Conservation (phyloP, 2,888 invertebrate species). For the Lasioglossum calceatum region DNA sequence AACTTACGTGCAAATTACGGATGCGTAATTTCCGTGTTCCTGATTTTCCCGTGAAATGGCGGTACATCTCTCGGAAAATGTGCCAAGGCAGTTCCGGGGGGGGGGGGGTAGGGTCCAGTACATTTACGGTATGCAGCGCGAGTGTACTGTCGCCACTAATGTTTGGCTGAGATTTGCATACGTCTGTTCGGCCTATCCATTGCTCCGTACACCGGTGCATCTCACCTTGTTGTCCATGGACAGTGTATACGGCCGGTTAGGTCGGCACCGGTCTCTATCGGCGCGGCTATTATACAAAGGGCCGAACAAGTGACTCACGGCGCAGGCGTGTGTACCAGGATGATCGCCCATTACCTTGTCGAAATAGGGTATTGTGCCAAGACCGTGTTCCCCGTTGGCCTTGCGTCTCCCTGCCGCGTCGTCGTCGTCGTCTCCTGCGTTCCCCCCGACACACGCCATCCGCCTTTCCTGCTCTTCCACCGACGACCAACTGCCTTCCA, state of each 20-base stretch:
- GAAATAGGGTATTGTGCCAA: slow-evolving; percentile 76
- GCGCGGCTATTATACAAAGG: slow-evolving; percentile 57
- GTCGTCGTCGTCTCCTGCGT: background rate
- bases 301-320: slow-evolving; percentile 59
- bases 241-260: slow-evolving; percentile 61
- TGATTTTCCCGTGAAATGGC: background rate
- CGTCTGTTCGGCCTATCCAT: slow-evolving; percentile 80
- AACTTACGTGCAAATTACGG: background rate
- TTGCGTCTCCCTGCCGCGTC: background rate
- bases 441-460: background rate
- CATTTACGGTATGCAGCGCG: slow-evolving; percentile 33
- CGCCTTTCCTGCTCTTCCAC: slow-evolving; percentile 43
- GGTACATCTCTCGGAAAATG: background rate
- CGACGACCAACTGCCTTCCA: slow-evolving; percentile 37
- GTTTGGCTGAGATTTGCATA: slow-evolving; percentile 83
- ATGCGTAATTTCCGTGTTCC: background rate
- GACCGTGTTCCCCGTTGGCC: slow-evolving; percentile 59
- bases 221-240: slow-evolving; percentile 65
- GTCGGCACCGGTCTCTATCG: slow-evolving; percentile 40
- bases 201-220: slow-evolving; percentile 66
- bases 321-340: slow-evolving; percentile 60
- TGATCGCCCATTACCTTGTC: slow-evolving; percentile 77
- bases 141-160: slow-evolving; percentile 77
- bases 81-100: too few relatives aligned
- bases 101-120: background rate